Base-by-base conservation (phyloP, 2,888 invertebrate genomes). In the Dermolepida albohirtum region DNA sequence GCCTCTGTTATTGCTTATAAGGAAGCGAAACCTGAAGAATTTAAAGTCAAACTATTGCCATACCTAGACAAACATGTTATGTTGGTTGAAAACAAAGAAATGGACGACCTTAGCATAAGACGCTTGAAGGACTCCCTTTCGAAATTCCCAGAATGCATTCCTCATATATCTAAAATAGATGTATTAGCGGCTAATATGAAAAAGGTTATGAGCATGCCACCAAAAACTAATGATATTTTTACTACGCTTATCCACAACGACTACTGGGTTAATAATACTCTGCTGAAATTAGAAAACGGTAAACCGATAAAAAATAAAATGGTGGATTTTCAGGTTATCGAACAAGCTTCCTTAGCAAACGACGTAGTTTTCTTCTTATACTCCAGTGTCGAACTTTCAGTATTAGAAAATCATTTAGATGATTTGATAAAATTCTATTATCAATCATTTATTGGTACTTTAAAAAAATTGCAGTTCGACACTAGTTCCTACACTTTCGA, bases 261-360 rank as follows among this genome's bases (percentile, higher is more conserved):
- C 75, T 81, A 86, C 52, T 89, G 88, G 89, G 84, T 86, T n/a
- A 88, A 88, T 74, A 89, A 89, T 72, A 80, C 87, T 2, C 84
- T 89, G 83, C 78, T 87, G 12, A 84, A 83, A 73, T 82, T 83
- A 51, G 51, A 70, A 55, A 67, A 74, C n/a, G 74, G 73, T 5
- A 72, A 72, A 66, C 70, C 72, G 0, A 63, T 65, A 2, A 40
- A 50, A 11, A 71, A 86, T 0, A 87, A 86, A 75, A 80, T 89
- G 64, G 80, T 89, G 0, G 89, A 89, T 73, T 89, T 88, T 72
- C 89, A 89, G 79, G 81, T 85, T 44, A 82, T 85, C 2, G 77
- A 84, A 16, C 86, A 86, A 64, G 81, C 84, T 5, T 86, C 85
- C 8, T 80, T 87, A 1, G 76, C 82, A 0, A 82, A 84, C 27